Evolutionary conservation across 2,797 vertebrate species (phyloP).

Genomic region (Lagocephalus sceleratus): DNA sequence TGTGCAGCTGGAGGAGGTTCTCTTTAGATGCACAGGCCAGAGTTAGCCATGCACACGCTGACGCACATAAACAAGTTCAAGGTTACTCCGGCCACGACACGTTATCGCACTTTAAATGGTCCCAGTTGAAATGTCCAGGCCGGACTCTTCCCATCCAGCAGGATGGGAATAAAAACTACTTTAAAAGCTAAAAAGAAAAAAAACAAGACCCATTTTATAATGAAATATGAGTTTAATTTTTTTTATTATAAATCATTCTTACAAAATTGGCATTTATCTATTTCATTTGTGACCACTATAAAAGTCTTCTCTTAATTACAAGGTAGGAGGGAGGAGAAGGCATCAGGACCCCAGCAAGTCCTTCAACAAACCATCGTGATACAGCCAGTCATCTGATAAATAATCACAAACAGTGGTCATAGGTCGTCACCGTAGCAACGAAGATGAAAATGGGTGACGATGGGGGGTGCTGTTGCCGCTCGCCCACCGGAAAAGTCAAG

Average conservation of each 20-base stretch:
- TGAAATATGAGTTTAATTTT: constrained; percentile 79
- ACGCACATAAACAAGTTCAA: no score
- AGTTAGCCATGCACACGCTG: constrained; percentile 1
- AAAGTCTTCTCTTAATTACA: constrained; percentile 83
- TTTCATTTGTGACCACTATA: constrained; percentile 81
- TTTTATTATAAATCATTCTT: constrained; percentile 81
- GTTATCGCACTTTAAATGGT: no score
- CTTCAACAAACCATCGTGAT: constrained; percentile 7
- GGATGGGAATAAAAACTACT: background rate
- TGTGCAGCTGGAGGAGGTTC: constrained; percentile 49
- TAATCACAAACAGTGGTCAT: constrained; percentile 71
- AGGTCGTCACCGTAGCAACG: constrained; percentile 58
- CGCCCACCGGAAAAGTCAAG: constrained; percentile 10
- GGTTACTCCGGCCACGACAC: no score
- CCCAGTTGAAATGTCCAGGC: no score
- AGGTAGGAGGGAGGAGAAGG: constrained; percentile 67
- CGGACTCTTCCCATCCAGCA: background rate
- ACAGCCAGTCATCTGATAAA: constrained; percentile 62
- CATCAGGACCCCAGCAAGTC: constrained; percentile 62
- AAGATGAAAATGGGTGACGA: constrained; percentile 34
- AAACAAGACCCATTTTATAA: constrained; percentile 42
- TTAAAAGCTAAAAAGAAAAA: background rate
- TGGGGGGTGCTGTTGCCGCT: constrained; percentile 36
- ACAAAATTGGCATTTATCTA: constrained; percentile 80
- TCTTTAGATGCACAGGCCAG: no score